These are phyloP conservation scores for Lepidotrigona ventralis DNA, from an alignment of 1,140 invertebrate species.

Conservation along the genomic window DNA sequence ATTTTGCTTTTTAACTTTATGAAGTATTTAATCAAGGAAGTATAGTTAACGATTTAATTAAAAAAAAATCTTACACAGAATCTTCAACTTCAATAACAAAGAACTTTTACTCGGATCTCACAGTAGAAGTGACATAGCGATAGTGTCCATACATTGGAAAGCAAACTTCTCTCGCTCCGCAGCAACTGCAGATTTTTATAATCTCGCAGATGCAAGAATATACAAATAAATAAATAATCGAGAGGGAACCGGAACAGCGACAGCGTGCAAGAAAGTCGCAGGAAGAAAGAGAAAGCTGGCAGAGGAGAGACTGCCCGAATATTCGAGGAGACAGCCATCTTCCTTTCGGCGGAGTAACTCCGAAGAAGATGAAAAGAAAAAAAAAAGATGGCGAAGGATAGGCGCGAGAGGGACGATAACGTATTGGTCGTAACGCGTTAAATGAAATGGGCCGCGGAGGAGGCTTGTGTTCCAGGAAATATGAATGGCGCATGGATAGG, in stretches of 20 bases:
- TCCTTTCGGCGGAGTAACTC: background rate
- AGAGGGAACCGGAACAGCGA: background rate
- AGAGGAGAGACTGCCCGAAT: background rate
- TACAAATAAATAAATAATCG: no score
- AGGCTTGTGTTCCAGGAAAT: constrained; percentile 43
- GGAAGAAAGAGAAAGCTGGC: background rate
- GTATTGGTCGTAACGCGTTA: constrained; percentile 46
- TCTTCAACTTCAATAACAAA: no score
- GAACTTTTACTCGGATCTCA: no score
- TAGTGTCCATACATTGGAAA: no score
- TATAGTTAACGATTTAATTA: no score
- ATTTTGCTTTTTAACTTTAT: no score
- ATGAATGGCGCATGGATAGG: constrained; percentile 44
- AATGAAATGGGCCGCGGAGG: constrained; percentile 34
- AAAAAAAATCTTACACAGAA: no score
- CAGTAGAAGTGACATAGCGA: no score
- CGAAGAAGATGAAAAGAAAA: background rate
- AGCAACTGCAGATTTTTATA: no score
- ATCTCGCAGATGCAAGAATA: no score
- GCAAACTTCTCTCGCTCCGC: no score
- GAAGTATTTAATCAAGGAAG: no score
- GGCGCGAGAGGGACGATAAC: constrained; percentile 14
- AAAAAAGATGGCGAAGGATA: background rate
- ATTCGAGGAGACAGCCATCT: background rate
- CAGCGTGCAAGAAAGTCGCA: background rate